These are phyloP conservation scores for Zeuzera pyrina DNA, from an alignment of 2,888 invertebrate genomes.

Conservation along the genomic window DNA sequence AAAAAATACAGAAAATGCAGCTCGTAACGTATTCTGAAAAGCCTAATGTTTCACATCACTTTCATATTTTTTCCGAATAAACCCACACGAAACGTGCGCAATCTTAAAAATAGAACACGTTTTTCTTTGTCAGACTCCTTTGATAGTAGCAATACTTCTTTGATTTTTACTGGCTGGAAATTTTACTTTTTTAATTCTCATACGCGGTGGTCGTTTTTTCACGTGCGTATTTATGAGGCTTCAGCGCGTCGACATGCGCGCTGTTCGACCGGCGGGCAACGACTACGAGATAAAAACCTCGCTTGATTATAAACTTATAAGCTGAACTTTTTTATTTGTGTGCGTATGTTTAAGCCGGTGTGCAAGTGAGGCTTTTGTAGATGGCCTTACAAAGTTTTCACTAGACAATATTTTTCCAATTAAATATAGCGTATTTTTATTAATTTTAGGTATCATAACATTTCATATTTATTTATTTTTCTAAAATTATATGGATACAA, in stretches of 20 bases:
- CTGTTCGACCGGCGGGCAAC: slow-evolving; percentile 58
- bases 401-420: slow-evolving; percentile 23
- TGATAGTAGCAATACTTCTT: slow-evolving; percentile 36
- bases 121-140: slow-evolving; percentile 41
- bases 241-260: slow-evolving; percentile 57
- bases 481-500: slow-evolving; percentile 13
- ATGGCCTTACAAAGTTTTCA: slow-evolving; percentile 64
- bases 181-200: slow-evolving; percentile 40
- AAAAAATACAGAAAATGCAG: slow-evolving; percentile 46
- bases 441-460: background rate
- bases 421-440: background rate
- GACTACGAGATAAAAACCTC: slow-evolving; percentile 72
- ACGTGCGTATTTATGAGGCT: slow-evolving; percentile 49
- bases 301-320: slow-evolving; percentile 73
- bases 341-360: slow-evolving; percentile 48
- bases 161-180: slow-evolving; percentile 17
- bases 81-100: slow-evolving; percentile 29
- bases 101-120: slow-evolving; percentile 46
- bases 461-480: too few species aligned
- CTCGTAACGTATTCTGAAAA: slow-evolving; percentile 46
- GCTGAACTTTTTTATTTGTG: slow-evolving; percentile 67
- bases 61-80: slow-evolving; percentile 61
- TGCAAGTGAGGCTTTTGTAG: slow-evolving; percentile 53
- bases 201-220: slow-evolving; percentile 40
- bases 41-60: slow-evolving; percentile 60